Base-by-base conservation (phyloP, 2,888 invertebrate genomes). In the Pantelozetes paolii region DNA sequence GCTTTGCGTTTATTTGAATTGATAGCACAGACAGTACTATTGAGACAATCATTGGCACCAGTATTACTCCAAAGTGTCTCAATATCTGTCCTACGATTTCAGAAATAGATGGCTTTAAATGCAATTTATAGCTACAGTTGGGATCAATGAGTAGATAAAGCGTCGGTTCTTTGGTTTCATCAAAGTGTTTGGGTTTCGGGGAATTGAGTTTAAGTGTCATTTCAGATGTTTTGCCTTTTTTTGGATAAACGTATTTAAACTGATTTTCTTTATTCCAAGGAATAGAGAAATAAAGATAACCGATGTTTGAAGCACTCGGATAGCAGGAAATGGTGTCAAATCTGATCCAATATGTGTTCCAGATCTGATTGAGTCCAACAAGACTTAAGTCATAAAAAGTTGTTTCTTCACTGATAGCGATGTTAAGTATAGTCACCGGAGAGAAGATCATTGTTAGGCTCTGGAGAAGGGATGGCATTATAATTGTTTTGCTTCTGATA, bases 141-240 rank as follows among this genome's bases (percentile, higher is more conserved):
- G 78, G 78, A 70, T 78, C 78, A 6, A 78, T 50, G 36, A 77
- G 74, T 32, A 78, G 50, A 1, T 76, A 74, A 11, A 78, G 26
- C 50, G 71, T 50, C 0, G 77, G 73, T 26, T 73, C 57, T 20
- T 71, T 71, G 18, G 28, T 50, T 9, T 71, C 50, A 5, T 36
- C 13, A 9, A 67, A 40, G 28, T 67, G 45, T 32, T 67, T 69
- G 6, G 69, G 72, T 42, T 75, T 75, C 3, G 71, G 70, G 23
- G 71, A 26, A 71, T 72, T 73, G 9, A 76, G 50, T 45, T 74
- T 69, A 6, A 75, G 42, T 36, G 40, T 48, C 36, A 71, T 75
- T 18, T 75, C 30, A 50, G 67, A 50, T 13, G 26, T 28, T 48
- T 20, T 36, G 1, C 72, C 54, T 1, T 23, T n/a, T 26, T 45